Base-by-base conservation (phyloP, 2,797 vertebrate genomes). In the Channallabes apus region DNA sequence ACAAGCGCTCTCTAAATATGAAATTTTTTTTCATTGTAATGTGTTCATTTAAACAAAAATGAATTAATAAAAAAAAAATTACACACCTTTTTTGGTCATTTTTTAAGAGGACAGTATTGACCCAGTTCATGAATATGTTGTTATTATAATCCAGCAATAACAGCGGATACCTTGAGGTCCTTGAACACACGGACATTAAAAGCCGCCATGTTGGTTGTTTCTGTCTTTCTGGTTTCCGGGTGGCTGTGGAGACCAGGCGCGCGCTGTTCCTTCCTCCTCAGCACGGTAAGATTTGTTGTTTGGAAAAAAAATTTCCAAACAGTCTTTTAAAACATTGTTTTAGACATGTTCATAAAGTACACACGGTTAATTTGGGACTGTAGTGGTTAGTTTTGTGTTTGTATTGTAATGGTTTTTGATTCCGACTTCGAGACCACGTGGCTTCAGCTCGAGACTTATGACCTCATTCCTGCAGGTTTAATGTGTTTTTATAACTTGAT, bases 81-180 rank as follows among this genome's bases (percentile, higher is more conserved):
- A 41, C 41, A 6, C 4, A 41, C 7, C 41, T 1, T 41, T 41
- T 38, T 41, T 58, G 0, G 56, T 18, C 11, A 4, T 58, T 58
- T 6, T 32, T 51, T 6, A 3, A 14, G 27, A 27, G 3, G 6
- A n/a, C 22, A 4, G 11, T 6, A 14, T n/a, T 0, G 3, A 75
- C 3, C 3, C 6, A 1, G 2, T n/a, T 2, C 0, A 4, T 4
- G 17, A 24, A 7, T 27, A 9, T 27, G n/a, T 18, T 41, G 35
- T 35, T 35, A 41, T 80, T 80, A 62, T 18, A 46, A 80, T 80
- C 76, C 54, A 67, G 71, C 64, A 80, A 56, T 35, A 65, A 58
- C 6, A 6, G 6, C 22, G 51, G 27, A 56, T 59, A 76, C 85
- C 82, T 56, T 35, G 41, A 54, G 82, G 88, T 87, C 88, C 90